Percentiles rank a stretch among this genome's conserved stretches.
Conservation (phyloP, 2,113 vertebrate genomes). For the Perognathus longimembris region DNA sequence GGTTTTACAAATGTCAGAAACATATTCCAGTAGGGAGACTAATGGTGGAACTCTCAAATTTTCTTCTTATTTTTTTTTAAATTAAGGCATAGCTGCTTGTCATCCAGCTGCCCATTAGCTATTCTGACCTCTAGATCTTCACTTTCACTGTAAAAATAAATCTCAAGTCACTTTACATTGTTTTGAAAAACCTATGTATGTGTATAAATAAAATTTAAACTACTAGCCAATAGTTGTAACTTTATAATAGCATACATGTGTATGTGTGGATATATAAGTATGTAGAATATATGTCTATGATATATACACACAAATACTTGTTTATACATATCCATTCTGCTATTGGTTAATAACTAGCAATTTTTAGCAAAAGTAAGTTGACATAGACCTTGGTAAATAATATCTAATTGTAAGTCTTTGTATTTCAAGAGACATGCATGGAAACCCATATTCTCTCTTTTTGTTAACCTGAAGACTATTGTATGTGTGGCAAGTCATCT, state of each 20-base stretch:
- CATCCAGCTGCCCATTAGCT: not conserved
- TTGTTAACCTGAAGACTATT: not conserved
- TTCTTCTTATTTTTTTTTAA: not conserved
- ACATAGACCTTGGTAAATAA: not conserved
- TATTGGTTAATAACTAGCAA: not conserved
- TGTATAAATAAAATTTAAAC: not conserved
- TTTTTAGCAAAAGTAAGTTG: not conserved
- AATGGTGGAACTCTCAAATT: not conserved
- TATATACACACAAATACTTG: not conserved
- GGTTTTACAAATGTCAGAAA: not conserved
- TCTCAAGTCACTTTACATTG: conserved; percentile 24
- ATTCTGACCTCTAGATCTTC: not conserved
- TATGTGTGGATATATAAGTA: not conserved
- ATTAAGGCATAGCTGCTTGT: not conserved
- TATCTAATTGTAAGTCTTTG: not conserved
- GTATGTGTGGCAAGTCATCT: not conserved
- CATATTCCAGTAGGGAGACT: not conserved
- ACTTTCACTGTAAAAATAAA: not conserved
- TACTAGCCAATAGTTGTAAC: not conserved
- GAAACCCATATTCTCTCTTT: not conserved
- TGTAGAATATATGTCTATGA: too few relatives aligned
- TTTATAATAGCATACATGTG: not conserved
- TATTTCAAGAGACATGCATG: not conserved
- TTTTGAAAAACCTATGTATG: not conserved
- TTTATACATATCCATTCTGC: not conserved